A percentile compares a stretch with the other conserved stretches of the same genome.
phyloP scores from a whole-genome alignment of 2,113 vertebrate species.

The Semnornis frantzii region DNA sequence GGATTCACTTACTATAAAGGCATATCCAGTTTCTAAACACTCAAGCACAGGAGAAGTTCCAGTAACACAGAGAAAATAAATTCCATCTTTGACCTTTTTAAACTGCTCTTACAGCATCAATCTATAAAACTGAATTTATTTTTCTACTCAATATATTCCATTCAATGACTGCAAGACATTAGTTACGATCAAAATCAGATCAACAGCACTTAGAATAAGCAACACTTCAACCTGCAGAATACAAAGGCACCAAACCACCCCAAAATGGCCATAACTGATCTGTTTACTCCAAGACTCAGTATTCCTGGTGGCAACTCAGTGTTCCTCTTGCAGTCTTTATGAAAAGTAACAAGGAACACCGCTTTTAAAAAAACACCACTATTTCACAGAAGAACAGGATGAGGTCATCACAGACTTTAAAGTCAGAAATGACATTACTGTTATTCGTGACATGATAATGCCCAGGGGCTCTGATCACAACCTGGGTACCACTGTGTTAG shows the following conservation, averaged over 20 bases:
- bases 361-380: not conserved
- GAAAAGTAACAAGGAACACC: not conserved
- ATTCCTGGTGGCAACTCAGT: not conserved
- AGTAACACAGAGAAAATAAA: constrained; percentile 1
- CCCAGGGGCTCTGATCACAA: not conserved
- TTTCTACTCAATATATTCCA: not conserved
- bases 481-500: not conserved
- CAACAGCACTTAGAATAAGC: constrained; percentile 37
- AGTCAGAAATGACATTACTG: not conserved
- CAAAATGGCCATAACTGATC: not conserved
- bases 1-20: not conserved
- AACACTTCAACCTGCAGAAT: constrained; percentile 29
- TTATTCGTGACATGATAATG: not conserved
- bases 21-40: constrained; percentile 57
- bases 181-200: constrained; percentile 54
- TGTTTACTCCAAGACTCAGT: not conserved
- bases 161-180: constrained; percentile 20
- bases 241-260: not conserved
- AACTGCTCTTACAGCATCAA: not conserved
- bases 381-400: not conserved
- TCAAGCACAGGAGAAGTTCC: constrained; percentile 3
- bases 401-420: not conserved
- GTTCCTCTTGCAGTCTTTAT: not conserved
- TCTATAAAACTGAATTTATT: constrained; percentile 39
- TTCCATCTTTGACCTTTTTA: constrained; percentile 56